A percentile compares a stretch with the other conserved stretches of the same genome.
Evolutionary conservation across 1,140 invertebrate species (phyloP).

Genomic region (Drosophila watanabei): DNA sequence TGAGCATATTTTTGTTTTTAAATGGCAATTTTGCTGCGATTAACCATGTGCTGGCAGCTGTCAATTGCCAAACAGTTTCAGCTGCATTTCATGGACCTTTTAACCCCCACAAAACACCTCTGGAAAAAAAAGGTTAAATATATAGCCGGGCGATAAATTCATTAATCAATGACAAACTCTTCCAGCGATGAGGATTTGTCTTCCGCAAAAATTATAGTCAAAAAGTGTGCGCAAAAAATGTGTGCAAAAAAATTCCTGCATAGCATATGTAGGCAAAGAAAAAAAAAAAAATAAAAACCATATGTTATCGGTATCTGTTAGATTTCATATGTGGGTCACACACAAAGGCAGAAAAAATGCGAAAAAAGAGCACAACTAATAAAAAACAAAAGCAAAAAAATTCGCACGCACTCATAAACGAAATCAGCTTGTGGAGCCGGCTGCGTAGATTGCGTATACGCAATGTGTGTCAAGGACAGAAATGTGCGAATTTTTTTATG

Average conservation of each 20-base stretch:
- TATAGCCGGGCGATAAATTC: conserved; percentile 22
- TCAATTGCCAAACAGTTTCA: conserved; percentile 6
- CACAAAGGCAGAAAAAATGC: conserved; percentile 26
- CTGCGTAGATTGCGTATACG: conserved; percentile 81
- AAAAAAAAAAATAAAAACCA: conserved; percentile 46
- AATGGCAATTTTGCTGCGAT: not conserved
- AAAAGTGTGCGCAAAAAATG: conserved; percentile 6
- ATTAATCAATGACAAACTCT: conserved; percentile 43
- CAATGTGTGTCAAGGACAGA: conserved; percentile 85
- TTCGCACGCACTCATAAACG: conserved; percentile 67
- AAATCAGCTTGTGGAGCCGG: conserved; percentile 40
- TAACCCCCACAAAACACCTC: conserved; percentile 9
- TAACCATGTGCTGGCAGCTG: conserved; percentile 22
- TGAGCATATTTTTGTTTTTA: not conserved
- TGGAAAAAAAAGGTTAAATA: not conserved
- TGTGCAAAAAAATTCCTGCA: conserved; percentile 8
- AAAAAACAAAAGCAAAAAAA: conserved; percentile 28
- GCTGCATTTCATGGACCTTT: conserved; percentile 18
- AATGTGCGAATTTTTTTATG: conserved; percentile 81
- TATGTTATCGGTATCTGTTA: conserved; percentile 73
- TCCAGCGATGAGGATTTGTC: conserved; percentile 35
- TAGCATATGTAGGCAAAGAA: conserved; percentile 10
- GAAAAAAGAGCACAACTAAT: conserved; percentile 17
- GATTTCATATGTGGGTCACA: conserved; percentile 75
- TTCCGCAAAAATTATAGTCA: conserved; percentile 22